Percentiles rank a stretch among this genome's conserved stretches.
Conservation (phyloP, 2,797 vertebrate genomes). For the Schizopygopsis pylzovi region DNA sequence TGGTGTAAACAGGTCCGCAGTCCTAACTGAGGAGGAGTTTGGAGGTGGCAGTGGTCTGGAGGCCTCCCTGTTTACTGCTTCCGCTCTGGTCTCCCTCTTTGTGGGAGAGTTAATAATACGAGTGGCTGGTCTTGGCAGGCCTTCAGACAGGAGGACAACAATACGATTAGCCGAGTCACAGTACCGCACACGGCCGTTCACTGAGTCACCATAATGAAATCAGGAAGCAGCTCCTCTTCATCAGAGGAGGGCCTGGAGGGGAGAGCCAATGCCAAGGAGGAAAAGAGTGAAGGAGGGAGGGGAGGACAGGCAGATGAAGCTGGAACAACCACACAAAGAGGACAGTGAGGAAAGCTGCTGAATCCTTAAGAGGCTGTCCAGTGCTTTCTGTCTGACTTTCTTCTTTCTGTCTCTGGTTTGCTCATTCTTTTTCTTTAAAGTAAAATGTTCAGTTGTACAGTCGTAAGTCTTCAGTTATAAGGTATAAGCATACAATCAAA, state of each 20-base stretch:
- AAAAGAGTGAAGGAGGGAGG: conserved; percentile 34
- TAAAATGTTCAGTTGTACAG: neutral
- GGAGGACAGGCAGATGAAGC: conserved; percentile 23
- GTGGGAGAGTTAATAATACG: conserved; percentile 57
- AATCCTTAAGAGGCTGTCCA: conserved; percentile 37
- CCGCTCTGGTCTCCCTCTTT: conserved; percentile 12
- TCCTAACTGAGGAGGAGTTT: conserved; percentile 7
- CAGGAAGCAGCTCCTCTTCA: conserved; percentile 55
- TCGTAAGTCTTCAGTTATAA: too few species aligned
- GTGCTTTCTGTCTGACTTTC: neutral
- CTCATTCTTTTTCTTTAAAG: neutral
- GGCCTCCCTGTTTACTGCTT: neutral
- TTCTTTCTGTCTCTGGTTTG: neutral
- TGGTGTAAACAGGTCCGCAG: neutral
- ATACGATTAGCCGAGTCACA: conserved; percentile 60
- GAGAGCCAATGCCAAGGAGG: conserved; percentile 41
- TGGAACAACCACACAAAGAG: conserved; percentile 23
- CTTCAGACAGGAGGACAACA: conserved; percentile 50
- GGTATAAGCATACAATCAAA: too few species aligned
- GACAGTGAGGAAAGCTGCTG: conserved; percentile 16
- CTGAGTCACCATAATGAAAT: conserved; percentile 57
- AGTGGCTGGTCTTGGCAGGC: conserved; percentile 56
- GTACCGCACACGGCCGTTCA: conserved; percentile 39
- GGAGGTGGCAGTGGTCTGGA: neutral
- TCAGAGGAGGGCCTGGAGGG: conserved; percentile 39